Evolutionary conservation across 1,140 invertebrate species (phyloP).

Genomic region (Leptopilina boulardi): DNA sequence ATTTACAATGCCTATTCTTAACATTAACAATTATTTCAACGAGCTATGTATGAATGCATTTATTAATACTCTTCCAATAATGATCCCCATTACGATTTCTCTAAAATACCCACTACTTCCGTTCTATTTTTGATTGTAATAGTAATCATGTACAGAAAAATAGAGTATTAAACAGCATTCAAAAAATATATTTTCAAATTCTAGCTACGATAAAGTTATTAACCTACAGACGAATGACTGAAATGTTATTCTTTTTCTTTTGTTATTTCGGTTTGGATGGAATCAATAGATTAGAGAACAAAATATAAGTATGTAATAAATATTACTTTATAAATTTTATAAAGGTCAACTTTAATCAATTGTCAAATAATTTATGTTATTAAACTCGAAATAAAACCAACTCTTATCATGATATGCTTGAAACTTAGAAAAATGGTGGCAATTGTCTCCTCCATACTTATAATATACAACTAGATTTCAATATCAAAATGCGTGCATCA

Average conservation of each 20-base stretch:
- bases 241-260: not conserved
- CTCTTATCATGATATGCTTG: not conserved
- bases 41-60: not conserved
- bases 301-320: not conserved
- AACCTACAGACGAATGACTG: not conserved
- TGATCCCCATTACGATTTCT: not conserved
- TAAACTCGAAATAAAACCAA: not conserved
- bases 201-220: conserved; percentile 1
- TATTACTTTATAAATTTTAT: conserved; percentile 29
- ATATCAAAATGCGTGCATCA: not conserved
- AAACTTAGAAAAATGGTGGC: not conserved
- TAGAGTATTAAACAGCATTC: not conserved
- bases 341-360: conserved; percentile 44
- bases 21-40: conserved; percentile 10
- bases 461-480: not conserved
- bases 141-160: not conserved
- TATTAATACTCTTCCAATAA: not conserved
- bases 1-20: conserved; percentile 23
- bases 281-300: conserved; percentile 5
- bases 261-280: not conserved
- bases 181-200: conserved; percentile 25
- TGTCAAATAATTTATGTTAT: not conserved
- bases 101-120: not conserved
- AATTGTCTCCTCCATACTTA: not conserved
- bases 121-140: not conserved